Evolutionary conservation across 2,888 invertebrate genomes (phyloP), one percentile per base, ranked within the genome.

Genomic region (Crocallis elinguaria): DNA sequence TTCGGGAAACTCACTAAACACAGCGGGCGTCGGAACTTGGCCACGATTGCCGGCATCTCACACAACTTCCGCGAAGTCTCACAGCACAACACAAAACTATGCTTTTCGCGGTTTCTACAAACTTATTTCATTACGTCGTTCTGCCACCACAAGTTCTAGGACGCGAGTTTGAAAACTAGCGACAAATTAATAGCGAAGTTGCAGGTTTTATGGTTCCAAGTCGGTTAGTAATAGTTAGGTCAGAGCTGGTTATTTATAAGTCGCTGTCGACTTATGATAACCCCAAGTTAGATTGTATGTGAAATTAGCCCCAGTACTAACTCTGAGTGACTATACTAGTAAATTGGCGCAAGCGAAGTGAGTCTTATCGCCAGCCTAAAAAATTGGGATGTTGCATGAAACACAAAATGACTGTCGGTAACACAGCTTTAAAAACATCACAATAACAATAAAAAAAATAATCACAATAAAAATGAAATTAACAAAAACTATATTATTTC

Each of bases 141-240:
- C 23, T 42, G 32, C 13, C 25, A 27, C 23, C 14, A 11, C 33
- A 46, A 32, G 37, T 25, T 53, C 16, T 25, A 37, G 25, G 48
- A 46, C 48, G 42, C 32, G 48, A 53, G 53, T 53, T 48, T 32
- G 42, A 35, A 42, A 51, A 45, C 35, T 12, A 19, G 42, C 42
- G 53, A 53, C 48, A 48, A 53, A 53, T 48, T 53, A 53, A 53
- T 48, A 48, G 32, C 32, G 21, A 48, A 48, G 48, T 53, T 53
- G 27, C 42, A 48, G 48, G 46, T 53, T 53, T 53, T 48, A 45
- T 51, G 39, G 39, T 7, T 9, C 29, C n/a, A n/a, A 51, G 45
- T 29, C 45, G 41, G 44, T 39, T 38, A 14, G 39, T 39, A 27
- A 37, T 50, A 37, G 43, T 25, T 36, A 12, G 35, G 41, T 27